phyloP scores from a whole-genome alignment of 2,888 invertebrate genomes.

The Dynastes hyllus region DNA sequence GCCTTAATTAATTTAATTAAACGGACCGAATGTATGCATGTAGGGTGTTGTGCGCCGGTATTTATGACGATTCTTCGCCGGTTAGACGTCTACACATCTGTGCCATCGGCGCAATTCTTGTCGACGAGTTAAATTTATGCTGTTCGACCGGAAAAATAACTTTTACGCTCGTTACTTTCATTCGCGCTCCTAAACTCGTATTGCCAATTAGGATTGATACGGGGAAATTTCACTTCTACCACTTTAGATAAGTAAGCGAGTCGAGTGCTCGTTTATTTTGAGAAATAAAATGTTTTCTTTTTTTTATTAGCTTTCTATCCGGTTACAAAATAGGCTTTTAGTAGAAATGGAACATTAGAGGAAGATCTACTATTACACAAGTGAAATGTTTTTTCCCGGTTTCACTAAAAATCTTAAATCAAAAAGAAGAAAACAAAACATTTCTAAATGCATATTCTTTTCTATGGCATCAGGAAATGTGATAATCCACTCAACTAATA shows the following conservation, averaged over 20 bases:
- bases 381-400: no score
- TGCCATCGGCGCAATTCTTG: slow-evolving; percentile 16
- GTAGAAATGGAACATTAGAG: no score
- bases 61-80: slow-evolving; percentile 2
- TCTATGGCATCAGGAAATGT: no score
- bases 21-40: neutral
- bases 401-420: no score
- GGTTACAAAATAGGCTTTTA: no score
- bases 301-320: neutral
- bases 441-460: no score
- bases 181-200: slow-evolving; percentile 10
- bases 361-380: no score
- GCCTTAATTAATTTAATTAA: slow-evolving; percentile 24
- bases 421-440: no score
- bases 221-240: neutral
- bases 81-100: slow-evolving; percentile 12
- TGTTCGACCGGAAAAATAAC: slow-evolving; percentile 44
- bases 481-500: no score
- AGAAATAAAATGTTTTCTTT: slow-evolving; percentile 1
- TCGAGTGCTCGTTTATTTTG: neutral
- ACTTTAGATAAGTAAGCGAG: neutral
- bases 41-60: neutral
- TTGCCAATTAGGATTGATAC: slow-evolving; percentile 23
- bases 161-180: slow-evolving; percentile 22
- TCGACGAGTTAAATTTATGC: slow-evolving; percentile 29